Percentiles rank a stretch among this genome's conserved stretches.
Conservation (phyloP, 2,888 invertebrate genomes). For the Drosophila phalerata region DNA sequence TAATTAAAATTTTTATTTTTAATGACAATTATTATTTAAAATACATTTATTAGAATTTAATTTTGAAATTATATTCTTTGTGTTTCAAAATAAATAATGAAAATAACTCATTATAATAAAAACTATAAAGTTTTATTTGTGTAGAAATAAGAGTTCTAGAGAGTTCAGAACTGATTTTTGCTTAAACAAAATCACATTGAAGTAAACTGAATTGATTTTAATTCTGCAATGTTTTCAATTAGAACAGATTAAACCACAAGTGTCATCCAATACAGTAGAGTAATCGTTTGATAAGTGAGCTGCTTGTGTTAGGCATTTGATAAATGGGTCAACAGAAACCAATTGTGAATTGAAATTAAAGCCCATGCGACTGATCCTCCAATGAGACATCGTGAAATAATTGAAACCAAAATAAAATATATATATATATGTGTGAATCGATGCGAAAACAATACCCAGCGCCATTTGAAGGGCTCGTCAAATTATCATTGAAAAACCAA, state of each 20-base stretch:
- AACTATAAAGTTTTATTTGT: too few relatives aligned
- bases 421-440: constrained; percentile 33
- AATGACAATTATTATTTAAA: too few relatives aligned
- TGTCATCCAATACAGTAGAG: constrained; percentile 1
- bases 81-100: too few relatives aligned
- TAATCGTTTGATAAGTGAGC: constrained; percentile 12
- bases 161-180: too few relatives aligned
- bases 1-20: too few relatives aligned
- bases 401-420: constrained; percentile 34
- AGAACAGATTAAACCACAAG: not conserved
- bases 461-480: constrained; percentile 14
- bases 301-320: not conserved
- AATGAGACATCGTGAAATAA: constrained; percentile 21
- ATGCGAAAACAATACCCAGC: constrained; percentile 39
- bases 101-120: too few relatives aligned
- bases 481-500: constrained; percentile 7
- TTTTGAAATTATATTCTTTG: too few relatives aligned
- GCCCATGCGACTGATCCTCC: not conserved
- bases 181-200: not conserved
- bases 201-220: not conserved
- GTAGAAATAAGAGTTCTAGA: too few relatives aligned
- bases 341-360: constrained; percentile 26
- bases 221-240: not conserved
- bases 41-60: too few relatives aligned
- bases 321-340: constrained; percentile 37